Base-by-base conservation (phyloP, 92 coral and sea anemone genomes). In the Bergia puertoricense region DNA sequence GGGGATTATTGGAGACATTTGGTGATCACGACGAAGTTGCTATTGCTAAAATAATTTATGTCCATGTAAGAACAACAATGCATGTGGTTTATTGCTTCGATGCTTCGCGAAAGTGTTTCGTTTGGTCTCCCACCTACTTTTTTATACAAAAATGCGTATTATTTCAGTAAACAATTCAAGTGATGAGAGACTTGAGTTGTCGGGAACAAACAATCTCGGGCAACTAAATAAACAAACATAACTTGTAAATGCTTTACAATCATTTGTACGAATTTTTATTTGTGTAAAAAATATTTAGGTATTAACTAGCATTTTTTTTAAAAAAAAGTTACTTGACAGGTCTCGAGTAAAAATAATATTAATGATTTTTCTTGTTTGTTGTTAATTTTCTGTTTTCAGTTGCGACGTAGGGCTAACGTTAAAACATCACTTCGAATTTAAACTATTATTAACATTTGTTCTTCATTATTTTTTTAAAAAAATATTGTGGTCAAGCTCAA, bases 91-190 rank as follows among this genome's bases (percentile, higher is more conserved):
- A 82, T 66, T 81, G 74, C 48, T 74, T 62, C 69, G 69, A 62
- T 62, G 69, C 69, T 69, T 68, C 65, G 56, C n/a, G 16, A 42
- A 45, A 46, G n/a, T 44, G 5, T 50, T 84, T 84, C 62, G 38
- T 82, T 84, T 48, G 23, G 62, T 23, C 46, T 84, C 65, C 65
- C 59, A 44, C 79, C 71, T 14, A 36, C 80, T 77, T 77, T 74
- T 30, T 77, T 39, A 44, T 23, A 48, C 87, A 15, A 69, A 30
- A 45, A 84, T 68, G 23, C 46, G 46, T 72, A 42, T 71, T 4
- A 11, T 41, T 46, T 84, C 51, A 84, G 87, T 38, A 84, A 84
- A 71, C 68, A 69, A 13, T 69, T 48, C 46, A 51, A 62, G 46
- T 84, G 45, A 69, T 38, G 79, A 13, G 62, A 46, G 40, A 71